A percentile compares a stretch with the other conserved stretches of the same genome.
Conservation (phyloP, 2,888 invertebrate species). For the Melieria omissa region DNA sequence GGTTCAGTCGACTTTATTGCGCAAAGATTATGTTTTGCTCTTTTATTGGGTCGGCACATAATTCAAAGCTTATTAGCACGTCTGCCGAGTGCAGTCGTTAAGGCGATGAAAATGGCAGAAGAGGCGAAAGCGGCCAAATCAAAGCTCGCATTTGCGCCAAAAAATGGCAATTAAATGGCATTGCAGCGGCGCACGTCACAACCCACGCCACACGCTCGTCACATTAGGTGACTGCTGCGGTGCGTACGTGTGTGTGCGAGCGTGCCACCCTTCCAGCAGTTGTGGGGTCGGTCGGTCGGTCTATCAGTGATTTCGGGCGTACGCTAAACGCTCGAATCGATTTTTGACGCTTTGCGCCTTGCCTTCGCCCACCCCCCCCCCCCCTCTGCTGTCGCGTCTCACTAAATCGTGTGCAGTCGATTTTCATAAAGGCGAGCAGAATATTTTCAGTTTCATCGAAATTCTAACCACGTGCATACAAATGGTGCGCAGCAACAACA, state of each 20-base stretch:
- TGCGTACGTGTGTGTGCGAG: neutral
- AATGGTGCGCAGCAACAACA: conserved; percentile 15
- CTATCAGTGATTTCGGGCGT: no score
- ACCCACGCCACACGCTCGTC: conserved; percentile 5
- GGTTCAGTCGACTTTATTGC: conserved; percentile 23
- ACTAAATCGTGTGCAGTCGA: no score
- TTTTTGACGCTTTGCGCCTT: conserved; percentile 30
- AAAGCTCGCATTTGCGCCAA: conserved; percentile 14
- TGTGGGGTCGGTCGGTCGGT: no score
- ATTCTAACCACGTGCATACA: conserved; percentile 33
- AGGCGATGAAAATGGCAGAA: neutral
- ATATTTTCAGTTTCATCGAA: conserved; percentile 1
- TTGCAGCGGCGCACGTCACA: conserved; percentile 16
- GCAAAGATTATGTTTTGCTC: conserved; percentile 17
- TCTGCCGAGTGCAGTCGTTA: neutral
- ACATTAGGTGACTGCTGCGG: neutral
- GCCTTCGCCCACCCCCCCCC: conserved; percentile 13
- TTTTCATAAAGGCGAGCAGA: no score
- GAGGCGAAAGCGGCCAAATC: conserved; percentile 14
- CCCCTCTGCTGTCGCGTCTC: no score
- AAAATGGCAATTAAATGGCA: conserved; percentile 23
- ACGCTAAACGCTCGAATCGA: conserved; percentile 14
- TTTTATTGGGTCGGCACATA: conserved; percentile 4
- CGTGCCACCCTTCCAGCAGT: no score
- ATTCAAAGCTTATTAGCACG: conserved; percentile 34